Base-by-base conservation (phyloP, 1,140 invertebrate species). In the Penaeus indicus region DNA sequence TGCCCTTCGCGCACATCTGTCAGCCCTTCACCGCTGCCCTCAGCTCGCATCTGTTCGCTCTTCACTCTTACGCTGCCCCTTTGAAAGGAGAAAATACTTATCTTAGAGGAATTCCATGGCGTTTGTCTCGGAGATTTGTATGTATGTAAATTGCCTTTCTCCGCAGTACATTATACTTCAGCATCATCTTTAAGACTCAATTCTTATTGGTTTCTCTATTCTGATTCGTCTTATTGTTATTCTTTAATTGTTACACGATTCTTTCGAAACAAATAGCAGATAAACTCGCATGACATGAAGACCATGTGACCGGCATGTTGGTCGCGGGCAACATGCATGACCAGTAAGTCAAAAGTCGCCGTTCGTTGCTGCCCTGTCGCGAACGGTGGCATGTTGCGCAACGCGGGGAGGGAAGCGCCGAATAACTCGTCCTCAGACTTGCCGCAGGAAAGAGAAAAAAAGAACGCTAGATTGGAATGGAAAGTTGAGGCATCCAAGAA, bases 401-500 rank as follows among this genome's bases (percentile, higher is more conserved):
- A 54, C 54, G 54, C 54, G 54, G 54, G 54, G 10, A 13, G 54
- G 54, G 54, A 54, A 54, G 60, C 61, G 61, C 32, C 81, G n/a
- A 13, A n/a, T 62, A 22, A 83, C 54, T 64, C 47, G n/a, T 42
- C 11, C 61, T 62, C 22, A 83, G 62, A 27, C 81, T 64, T 38
- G 32, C 25, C 64, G 21, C 81, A 62, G 81, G 60, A 63, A 63
- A 54, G 54, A 63, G 67, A 84, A 84, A 80, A 80, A 86, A 62
- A 86, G 21, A 86, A 54, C 16, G 54, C 54, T 54, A 54, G 54
- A 54, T 54, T 54, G 54, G 54, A 54, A 86, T 67, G 78, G 42
- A 85, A 81, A 67, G 77, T 86, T 32, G 72, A 85, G 72, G 72
- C 84, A 79, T 86, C 75, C 60, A 60, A 86, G 75, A 86, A 79